phyloP scores from a whole-genome alignment of 2,888 invertebrate genomes.

The Drosophila multiciliata region DNA sequence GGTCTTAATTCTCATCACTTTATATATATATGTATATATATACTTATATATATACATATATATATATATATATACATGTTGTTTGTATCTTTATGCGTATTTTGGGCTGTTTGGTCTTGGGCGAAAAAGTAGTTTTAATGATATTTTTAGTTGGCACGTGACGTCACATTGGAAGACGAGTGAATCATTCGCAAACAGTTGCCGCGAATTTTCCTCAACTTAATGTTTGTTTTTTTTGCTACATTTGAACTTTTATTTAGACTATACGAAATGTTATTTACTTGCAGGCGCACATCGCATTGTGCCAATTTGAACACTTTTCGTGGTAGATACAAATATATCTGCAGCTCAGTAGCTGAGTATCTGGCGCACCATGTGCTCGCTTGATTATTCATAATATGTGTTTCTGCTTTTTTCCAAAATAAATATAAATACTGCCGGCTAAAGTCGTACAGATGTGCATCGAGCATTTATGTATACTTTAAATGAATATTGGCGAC shows the following conservation, averaged over 20 bases:
- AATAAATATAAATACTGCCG: conserved; percentile 50
- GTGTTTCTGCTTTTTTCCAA: conserved; percentile 26
- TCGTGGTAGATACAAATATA: conserved; percentile 47
- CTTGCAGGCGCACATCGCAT: conserved; percentile 50
- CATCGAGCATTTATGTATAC: conserved; percentile 18
- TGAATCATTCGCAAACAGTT: conserved; percentile 51
- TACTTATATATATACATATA: conserved; percentile 2
- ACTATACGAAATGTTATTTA: conserved; percentile 59
- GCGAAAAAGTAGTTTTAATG: conserved; percentile 67
- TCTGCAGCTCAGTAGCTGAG: conserved; percentile 39
- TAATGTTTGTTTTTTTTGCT: conserved; percentile 30
- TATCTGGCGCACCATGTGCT: conserved; percentile 64
- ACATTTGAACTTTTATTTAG: conserved; percentile 55
- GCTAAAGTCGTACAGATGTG: conserved; percentile 29
- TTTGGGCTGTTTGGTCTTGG: conserved; percentile 50
- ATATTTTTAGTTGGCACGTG: conserved; percentile 76
- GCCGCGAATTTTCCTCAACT: conserved; percentile 42
- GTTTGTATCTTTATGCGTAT: conserved; percentile 33
- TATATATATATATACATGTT: conserved; percentile 6
- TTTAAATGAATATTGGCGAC: conserved; percentile 61
- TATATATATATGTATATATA: conserved; percentile 19
- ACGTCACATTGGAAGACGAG: conserved; percentile 62
- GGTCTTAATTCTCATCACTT: conserved; percentile 68
- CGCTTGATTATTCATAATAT: conserved; percentile 69
- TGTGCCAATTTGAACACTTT: conserved; percentile 74